A percentile compares a stretch with the other conserved stretches of the same genome.
Evolutionary conservation across 2,888 invertebrate species (phyloP).

Genomic region (Leptothorax acervorum): DNA sequence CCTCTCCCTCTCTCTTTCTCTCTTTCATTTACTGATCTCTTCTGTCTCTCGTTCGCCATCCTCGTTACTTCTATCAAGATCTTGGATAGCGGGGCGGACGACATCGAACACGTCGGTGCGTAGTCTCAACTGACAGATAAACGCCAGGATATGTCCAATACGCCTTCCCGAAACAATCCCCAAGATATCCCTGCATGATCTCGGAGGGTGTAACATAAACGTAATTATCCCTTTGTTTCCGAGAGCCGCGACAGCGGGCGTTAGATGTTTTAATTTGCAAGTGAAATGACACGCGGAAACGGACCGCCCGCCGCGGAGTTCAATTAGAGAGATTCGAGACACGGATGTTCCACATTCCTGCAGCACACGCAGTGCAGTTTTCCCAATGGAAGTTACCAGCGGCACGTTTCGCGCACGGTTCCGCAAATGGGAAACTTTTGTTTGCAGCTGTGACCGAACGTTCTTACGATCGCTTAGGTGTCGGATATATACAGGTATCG

Average conservation of each 20-base stretch:
- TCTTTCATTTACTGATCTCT: slow-evolving; percentile 61
- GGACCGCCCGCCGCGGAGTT: slow-evolving; percentile 15
- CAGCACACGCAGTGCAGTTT: slow-evolving; percentile 63
- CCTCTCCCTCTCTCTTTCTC: slow-evolving; percentile 48
- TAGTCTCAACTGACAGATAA: slow-evolving; percentile 50
- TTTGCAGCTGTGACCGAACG: slow-evolving; percentile 74
- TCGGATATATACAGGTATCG: slow-evolving; percentile 38
- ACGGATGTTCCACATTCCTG: slow-evolving; percentile 41
- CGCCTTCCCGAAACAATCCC: slow-evolving; percentile 36
- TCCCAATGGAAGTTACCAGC: slow-evolving; percentile 27
- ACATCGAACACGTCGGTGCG: slow-evolving; percentile 61
- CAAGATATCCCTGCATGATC: slow-evolving; percentile 15
- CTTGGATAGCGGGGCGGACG: slow-evolving; percentile 52
- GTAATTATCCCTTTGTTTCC: slow-evolving; percentile 51
- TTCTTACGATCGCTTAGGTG: slow-evolving; percentile 60
- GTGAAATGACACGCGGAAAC: slow-evolving; percentile 39
- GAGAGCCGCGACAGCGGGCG: neutral
- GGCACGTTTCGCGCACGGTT: slow-evolving; percentile 49
- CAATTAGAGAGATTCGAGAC: slow-evolving; percentile 50
- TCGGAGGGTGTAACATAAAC: neutral
- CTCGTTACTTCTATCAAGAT: slow-evolving; percentile 61
- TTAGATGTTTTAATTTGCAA: slow-evolving; percentile 50
- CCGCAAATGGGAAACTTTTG: slow-evolving; percentile 71
- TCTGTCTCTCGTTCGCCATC: slow-evolving; percentile 51
- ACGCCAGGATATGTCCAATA: slow-evolving; percentile 36